Conservation (phyloP, 2,113 vertebrate species). For the Cinclus mexicanus region DNA sequence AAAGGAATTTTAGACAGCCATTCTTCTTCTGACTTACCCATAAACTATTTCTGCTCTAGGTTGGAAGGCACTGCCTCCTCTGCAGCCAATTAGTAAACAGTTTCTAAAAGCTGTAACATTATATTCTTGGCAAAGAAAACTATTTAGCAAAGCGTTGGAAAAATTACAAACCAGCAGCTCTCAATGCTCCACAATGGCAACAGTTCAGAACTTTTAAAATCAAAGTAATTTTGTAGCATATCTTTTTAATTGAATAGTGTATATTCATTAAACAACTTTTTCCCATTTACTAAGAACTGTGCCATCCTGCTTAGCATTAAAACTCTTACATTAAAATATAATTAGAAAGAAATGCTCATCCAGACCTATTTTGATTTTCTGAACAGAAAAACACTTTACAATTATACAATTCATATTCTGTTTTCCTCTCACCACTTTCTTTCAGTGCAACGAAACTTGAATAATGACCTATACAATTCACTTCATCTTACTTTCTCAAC, state of each 20-base stretch:
- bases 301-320: neutral
- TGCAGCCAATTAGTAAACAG: constrained; percentile 54
- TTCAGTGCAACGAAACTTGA: neutral
- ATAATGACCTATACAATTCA: neutral
- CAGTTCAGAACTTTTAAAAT: neutral
- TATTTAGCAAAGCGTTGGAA: constrained; percentile 6
- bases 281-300: neutral
- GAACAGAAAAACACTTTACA: neutral
- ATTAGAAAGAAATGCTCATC: neutral
- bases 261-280: neutral
- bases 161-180: constrained; percentile 29
- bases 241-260: neutral
- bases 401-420: neutral
- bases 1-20: constrained; percentile 22
- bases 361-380: neutral
- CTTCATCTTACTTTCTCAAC: neutral
- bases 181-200: neutral
- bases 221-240: neutral
- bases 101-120: constrained; percentile 14
- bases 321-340: neutral
- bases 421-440: neutral
- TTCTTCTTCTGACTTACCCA: constrained; percentile 10
- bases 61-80: constrained; percentile 36
- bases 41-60: neutral
- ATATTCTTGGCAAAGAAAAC: constrained; percentile 21